Conservation (phyloP, 1,140 invertebrate species). For the Drosophila arizonae region DNA sequence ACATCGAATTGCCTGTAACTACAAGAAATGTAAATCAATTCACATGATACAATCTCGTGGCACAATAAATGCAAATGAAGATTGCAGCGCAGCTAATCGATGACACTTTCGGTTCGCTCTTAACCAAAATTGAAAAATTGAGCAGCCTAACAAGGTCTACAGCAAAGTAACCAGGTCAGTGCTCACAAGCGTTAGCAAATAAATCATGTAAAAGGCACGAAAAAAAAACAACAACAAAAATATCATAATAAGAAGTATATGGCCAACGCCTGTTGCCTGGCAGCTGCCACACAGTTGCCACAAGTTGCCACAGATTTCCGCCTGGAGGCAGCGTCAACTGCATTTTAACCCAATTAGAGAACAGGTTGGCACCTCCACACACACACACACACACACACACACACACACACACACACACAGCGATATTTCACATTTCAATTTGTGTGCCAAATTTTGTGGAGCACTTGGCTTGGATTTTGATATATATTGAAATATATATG, state of each 20-base stretch:
- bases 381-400: conserved; percentile 30
- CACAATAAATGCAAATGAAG: too few relatives aligned
- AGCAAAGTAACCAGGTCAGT: conserved; percentile 49
- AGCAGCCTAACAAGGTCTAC: conserved; percentile 9
- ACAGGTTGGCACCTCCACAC: conserved; percentile 71
- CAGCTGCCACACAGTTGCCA: conserved; percentile 26
- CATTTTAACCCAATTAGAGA: conserved; percentile 80
- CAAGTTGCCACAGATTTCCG: conserved; percentile 63
- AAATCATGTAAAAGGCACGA: conserved; percentile 59
- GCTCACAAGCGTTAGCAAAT: conserved; percentile 51
- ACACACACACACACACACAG: conserved; percentile 32
- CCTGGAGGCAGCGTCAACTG: conserved; percentile 59
- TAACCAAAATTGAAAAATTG: conserved; percentile 16
- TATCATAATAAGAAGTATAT: conserved; percentile 45
- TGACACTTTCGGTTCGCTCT: too few relatives aligned
- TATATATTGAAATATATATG: neutral
- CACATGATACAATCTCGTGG: too few relatives aligned
- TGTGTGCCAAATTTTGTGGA: conserved; percentile 63
- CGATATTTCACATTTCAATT: conserved; percentile 60
- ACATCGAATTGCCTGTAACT: too few relatives aligned
- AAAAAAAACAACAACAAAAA: neutral
- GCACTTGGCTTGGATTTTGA: conserved; percentile 30
- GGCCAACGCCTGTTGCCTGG: conserved; percentile 64
- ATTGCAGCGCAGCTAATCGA: too few relatives aligned
- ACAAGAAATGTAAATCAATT: too few relatives aligned